These are phyloP conservation scores for Drosophila trapezifrons DNA, from an alignment of 1,140 invertebrate genomes.

Conservation along the genomic window DNA sequence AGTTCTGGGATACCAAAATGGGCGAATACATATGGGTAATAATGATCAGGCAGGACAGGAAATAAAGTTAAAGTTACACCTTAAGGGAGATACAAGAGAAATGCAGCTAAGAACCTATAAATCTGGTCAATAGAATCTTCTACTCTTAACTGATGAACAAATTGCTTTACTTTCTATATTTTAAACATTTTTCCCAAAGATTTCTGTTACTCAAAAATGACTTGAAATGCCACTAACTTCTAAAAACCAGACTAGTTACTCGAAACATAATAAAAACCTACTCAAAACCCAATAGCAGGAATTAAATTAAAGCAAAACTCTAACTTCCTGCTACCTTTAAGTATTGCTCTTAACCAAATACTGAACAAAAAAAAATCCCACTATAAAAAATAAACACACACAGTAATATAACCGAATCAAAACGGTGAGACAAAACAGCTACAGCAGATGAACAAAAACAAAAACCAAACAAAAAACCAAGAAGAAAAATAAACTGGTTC, in stretches of 20 bases:
- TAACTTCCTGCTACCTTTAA: background rate
- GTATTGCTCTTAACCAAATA: background rate
- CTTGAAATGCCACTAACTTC: no score
- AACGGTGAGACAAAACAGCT: background rate
- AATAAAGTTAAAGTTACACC: background rate
- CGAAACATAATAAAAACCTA: no score
- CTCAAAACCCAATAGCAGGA: background rate
- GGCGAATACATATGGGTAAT: conserved; percentile 2
- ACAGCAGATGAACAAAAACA: conserved; percentile 8
- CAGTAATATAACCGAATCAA: background rate
- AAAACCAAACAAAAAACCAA: conserved; percentile 10
- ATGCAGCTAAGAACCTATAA: background rate
- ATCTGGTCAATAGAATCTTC: background rate
- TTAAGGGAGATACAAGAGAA: background rate
- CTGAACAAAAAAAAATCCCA: background rate
- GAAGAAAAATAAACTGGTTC: conserved; percentile 41
- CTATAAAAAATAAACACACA: background rate
- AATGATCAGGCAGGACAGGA: background rate
- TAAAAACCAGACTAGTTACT: no score
- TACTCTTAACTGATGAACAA: background rate
- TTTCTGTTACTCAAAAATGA: no score
- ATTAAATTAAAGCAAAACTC: background rate
- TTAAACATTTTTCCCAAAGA: no score
- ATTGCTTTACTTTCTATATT: no score
- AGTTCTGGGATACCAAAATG: background rate